Evolutionary conservation across 1,140 invertebrate genomes (phyloP).

Genomic region (Papilio aristodemus): DNA sequence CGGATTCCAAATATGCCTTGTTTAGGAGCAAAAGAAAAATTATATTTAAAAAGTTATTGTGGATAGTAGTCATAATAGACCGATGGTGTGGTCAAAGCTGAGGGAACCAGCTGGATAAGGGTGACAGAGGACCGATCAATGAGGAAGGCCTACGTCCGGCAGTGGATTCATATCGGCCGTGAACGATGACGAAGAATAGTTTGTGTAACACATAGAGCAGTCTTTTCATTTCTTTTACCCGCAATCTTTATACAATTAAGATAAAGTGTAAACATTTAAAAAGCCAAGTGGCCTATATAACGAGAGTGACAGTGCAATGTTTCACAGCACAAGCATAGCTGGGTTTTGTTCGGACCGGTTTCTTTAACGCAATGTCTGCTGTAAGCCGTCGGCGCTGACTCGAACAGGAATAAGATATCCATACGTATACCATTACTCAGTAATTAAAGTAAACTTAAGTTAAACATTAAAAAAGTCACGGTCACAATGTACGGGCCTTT

Average conservation of each 20-base stretch:
- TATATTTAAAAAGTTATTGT: too few species aligned
- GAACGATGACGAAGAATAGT: too few species aligned
- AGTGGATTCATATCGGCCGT: too few species aligned
- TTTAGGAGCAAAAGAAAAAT: too few species aligned
- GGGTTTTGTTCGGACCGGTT: slow-evolving; percentile 22
- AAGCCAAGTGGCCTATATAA: slow-evolving; percentile 18
- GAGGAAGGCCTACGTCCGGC: too few species aligned
- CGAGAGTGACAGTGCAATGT: slow-evolving; percentile 6
- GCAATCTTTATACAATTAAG: background rate
- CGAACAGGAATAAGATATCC: slow-evolving; percentile 14
- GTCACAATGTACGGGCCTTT: background rate
- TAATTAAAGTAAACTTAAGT: background rate
- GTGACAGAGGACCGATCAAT: too few species aligned
- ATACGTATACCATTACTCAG: background rate
- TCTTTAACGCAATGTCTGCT: background rate
- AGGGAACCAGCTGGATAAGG: too few species aligned
- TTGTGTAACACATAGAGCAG: too few species aligned
- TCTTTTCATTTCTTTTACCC: background rate
- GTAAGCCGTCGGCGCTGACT: slow-evolving; percentile 1
- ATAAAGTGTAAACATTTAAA: background rate
- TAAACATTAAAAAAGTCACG: slow-evolving; percentile 9
- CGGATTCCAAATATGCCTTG: too few species aligned
- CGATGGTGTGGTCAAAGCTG: too few species aligned
- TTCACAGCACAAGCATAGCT: slow-evolving; percentile 1
- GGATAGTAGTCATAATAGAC: too few species aligned